A percentile compares a stretch with the other conserved stretches of the same genome.
Conservation (phyloP, 2,888 invertebrate genomes). For the Heliconius ethilla region DNA sequence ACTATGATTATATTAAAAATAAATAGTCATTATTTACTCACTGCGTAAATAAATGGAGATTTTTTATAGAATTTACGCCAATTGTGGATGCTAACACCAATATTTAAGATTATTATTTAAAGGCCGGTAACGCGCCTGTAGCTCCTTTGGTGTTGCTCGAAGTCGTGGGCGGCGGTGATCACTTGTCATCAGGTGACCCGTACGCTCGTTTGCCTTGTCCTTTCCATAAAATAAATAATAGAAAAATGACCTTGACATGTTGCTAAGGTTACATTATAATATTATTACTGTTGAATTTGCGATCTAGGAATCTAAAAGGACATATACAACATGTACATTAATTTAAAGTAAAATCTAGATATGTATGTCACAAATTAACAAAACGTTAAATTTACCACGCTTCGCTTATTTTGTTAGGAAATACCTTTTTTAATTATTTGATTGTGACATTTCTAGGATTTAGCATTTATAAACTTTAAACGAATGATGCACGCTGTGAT, state of each 20-base stretch:
- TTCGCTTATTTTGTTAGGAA: too few species aligned
- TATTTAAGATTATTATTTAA: background rate
- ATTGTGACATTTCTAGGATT: too few species aligned
- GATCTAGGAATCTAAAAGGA: background rate
- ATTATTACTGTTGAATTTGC: background rate
- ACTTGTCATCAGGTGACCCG: too few species aligned
- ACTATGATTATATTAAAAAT: background rate
- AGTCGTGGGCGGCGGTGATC: too few species aligned
- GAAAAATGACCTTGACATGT: background rate
- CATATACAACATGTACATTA: background rate
- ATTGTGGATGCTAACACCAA: background rate
- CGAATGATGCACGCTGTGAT: too few species aligned
- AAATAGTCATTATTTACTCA: background rate
- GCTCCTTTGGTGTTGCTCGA: too few species aligned
- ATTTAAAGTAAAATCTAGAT: background rate
- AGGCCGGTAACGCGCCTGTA: too few species aligned
- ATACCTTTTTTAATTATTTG: too few species aligned
- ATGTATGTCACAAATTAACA: background rate
- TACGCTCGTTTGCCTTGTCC: too few species aligned
- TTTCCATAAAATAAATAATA: background rate
- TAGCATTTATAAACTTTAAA: too few species aligned
- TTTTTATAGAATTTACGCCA: background rate
- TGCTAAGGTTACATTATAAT: background rate
- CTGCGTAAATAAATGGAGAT: background rate
- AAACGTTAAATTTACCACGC: background rate